Evolutionary conservation across 1,140 invertebrate genomes (phyloP).

Genomic region (Caerostris darwini): DNA sequence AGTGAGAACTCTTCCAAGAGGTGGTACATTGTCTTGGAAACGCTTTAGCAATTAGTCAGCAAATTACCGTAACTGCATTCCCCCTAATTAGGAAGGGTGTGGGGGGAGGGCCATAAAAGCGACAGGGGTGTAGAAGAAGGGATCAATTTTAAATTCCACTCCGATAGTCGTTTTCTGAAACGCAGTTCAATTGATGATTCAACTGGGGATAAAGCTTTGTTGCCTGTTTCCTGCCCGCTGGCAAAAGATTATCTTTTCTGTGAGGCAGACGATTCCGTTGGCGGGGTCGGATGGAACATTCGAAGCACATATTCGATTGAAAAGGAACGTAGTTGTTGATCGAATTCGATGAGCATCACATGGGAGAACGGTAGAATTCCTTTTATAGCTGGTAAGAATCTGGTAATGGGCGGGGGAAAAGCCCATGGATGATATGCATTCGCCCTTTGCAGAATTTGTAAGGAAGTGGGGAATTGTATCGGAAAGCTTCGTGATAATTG

Average conservation of each 20-base stretch:
- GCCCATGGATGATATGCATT: not conserved
- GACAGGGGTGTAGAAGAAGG: not conserved
- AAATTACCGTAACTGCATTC: constrained; percentile 66
- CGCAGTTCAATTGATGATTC: constrained; percentile 49
- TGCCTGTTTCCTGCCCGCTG: constrained; percentile 12
- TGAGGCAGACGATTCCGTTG: not conserved
- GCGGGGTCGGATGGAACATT: not conserved
- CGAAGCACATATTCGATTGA: not conserved
- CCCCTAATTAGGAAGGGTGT: constrained; percentile 34
- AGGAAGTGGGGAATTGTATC: not conserved
- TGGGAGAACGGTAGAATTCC: not conserved
- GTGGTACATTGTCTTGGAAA: constrained; percentile 50
- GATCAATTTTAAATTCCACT: constrained; percentile 66
- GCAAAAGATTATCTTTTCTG: constrained; percentile 49
- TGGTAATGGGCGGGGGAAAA: not conserved
- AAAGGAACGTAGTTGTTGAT: constrained; percentile 19
- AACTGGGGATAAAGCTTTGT: constrained; percentile 18
- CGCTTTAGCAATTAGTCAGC: constrained; percentile 43
- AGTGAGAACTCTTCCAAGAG: not conserved
- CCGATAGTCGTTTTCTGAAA: constrained; percentile 18
- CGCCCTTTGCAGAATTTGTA: not conserved
- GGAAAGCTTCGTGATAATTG: not conserved
- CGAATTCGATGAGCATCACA: not conserved
- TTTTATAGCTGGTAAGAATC: not conserved
- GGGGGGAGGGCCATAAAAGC: not conserved